Evolutionary conservation across 2,797 vertebrate genomes (phyloP).

Genomic region (Enteromius viviparus): DNA sequence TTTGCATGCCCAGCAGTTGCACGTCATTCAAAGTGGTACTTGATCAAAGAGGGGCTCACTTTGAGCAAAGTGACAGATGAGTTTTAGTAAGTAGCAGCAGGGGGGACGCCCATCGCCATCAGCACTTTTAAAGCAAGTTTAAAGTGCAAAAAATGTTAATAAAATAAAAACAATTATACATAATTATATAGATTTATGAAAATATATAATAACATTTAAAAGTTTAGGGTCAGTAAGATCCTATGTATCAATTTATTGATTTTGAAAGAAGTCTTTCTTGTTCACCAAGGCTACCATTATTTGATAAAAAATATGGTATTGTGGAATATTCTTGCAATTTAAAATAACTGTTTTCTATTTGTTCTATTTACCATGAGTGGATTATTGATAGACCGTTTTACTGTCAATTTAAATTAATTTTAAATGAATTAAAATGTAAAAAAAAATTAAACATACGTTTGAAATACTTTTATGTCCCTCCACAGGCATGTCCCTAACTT

Average conservation of each 20-base stretch:
- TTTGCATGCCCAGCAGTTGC: constrained; percentile 52
- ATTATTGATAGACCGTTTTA: background rate
- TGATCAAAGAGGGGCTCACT: constrained; percentile 65
- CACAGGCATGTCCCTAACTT: background rate
- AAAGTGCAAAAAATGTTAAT: background rate
- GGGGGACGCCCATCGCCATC: constrained; percentile 38
- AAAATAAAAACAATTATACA: no score
- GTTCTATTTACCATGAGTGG: background rate
- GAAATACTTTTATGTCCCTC: background rate
- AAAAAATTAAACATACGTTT: background rate
- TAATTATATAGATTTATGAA: background rate
- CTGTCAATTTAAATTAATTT: background rate
- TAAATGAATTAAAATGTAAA: no score
- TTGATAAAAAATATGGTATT: background rate
- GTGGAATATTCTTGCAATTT: background rate
- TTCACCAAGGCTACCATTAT: background rate
- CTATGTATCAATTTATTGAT: background rate
- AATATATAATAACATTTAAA: background rate
- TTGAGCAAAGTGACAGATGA: constrained; percentile 63
- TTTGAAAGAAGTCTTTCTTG: background rate
- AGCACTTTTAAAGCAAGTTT: constrained; percentile 7
- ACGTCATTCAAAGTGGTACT: constrained; percentile 59
- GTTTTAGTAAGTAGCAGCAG: constrained; percentile 58
- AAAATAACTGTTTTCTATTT: background rate
- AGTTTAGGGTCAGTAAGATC: background rate